These are phyloP conservation scores for Phaetusa simplex DNA, from an alignment of 2,113 vertebrate species.

Conservation along the genomic window DNA sequence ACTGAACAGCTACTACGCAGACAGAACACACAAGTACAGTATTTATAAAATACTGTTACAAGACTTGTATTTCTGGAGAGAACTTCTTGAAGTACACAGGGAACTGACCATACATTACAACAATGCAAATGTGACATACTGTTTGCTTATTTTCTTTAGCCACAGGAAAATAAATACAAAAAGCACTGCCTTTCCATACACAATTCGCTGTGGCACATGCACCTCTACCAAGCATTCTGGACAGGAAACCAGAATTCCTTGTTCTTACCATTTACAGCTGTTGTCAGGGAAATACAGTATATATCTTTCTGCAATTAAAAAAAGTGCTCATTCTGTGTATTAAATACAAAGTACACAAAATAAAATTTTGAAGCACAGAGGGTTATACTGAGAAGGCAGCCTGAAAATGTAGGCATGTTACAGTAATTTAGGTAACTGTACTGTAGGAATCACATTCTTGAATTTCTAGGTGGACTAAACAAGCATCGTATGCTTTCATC, in stretches of 20 bases:
- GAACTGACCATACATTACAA: slow-evolving; percentile 60
- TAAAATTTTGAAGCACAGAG: slow-evolving; percentile 84
- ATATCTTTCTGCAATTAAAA: slow-evolving; percentile 65
- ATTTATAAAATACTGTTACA: slow-evolving; percentile 63
- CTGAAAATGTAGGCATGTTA: slow-evolving; percentile 89
- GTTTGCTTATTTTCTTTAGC: slow-evolving; percentile 46
- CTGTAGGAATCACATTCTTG: slow-evolving; percentile 77
- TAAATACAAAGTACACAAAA: slow-evolving; percentile 91
- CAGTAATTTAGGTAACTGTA: slow-evolving; percentile 81
- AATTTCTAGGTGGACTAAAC: slow-evolving; percentile 57
- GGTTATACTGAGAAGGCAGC: slow-evolving; percentile 86
- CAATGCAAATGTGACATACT: slow-evolving; percentile 56
- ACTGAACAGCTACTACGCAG: slow-evolving; percentile 24
- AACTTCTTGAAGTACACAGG: slow-evolving; percentile 58
- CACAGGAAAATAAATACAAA: slow-evolving; percentile 75
- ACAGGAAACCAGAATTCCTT: slow-evolving; percentile 56
- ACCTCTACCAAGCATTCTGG: slow-evolving; percentile 61
- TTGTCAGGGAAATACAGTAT: slow-evolving; percentile 59
- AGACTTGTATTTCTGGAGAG: slow-evolving; percentile 60
- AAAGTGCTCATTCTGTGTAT: slow-evolving; percentile 93
- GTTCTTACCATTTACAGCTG: slow-evolving; percentile 57
- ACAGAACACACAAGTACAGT: slow-evolving; percentile 58
- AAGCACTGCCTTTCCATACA: slow-evolving; percentile 67
- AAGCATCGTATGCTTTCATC: slow-evolving; percentile 62
- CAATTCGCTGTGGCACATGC: slow-evolving; percentile 76